Conservation (phyloP, 2,113 vertebrate species). For the Nothoprocta pentlandii region DNA sequence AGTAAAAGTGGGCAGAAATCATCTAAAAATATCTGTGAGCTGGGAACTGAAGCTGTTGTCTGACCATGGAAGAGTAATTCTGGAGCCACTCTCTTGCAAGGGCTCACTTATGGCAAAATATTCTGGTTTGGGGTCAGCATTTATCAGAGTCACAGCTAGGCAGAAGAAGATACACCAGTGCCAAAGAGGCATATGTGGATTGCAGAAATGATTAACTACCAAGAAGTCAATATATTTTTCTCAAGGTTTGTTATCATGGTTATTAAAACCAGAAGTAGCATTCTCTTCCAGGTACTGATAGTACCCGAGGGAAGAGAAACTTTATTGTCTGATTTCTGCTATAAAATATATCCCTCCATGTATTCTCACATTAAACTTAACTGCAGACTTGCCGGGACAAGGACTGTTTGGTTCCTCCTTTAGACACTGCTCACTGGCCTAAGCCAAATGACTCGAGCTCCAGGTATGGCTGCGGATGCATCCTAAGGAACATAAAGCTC, state of each 20-base stretch:
- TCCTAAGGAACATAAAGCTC: not conserved
- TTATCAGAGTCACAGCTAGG: not conserved
- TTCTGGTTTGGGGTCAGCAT: not conserved
- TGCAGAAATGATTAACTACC: not conserved
- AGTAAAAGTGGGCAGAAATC: not conserved
- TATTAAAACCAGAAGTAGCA: not conserved
- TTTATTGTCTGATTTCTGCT: not conserved
- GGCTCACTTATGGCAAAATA: not conserved
- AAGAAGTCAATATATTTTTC: not conserved
- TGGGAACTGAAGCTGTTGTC: not conserved
- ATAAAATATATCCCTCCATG: not conserved
- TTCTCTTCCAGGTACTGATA: not conserved
- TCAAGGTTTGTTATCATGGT: not conserved
- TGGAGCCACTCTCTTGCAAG: fast-evolving
- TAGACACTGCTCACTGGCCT: fast-evolving
- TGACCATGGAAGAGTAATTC: fast-evolving
- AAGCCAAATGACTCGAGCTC: not conserved
- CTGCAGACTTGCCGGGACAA: fast-evolving
- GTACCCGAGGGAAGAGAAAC: not conserved
- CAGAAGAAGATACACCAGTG: not conserved
- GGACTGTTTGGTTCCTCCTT: not conserved
- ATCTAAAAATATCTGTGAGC: not conserved
- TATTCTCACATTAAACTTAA: not conserved
- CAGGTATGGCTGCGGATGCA: not conserved
- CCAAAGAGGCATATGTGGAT: not conserved